Percentiles rank a stretch among this genome's conserved stretches.
Conservation (phyloP, 2,888 invertebrate genomes). For the Cantharis flavilabris region DNA sequence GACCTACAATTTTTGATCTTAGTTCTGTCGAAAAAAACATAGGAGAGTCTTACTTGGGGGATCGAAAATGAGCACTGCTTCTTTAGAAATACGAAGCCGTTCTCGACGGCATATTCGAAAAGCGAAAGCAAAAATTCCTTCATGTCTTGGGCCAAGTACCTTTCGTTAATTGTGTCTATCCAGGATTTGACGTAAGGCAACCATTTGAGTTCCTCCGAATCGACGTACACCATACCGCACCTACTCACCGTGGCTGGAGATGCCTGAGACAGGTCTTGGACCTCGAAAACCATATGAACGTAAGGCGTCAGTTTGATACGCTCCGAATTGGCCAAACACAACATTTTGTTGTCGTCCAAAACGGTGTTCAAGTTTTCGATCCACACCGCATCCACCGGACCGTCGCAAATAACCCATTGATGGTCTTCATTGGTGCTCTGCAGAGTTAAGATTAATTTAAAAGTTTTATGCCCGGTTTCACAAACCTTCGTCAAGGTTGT, state of each 20-base stretch:
- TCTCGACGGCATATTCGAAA: constrained; percentile 68
- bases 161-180: constrained; percentile 63
- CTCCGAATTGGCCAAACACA: constrained; percentile 89
- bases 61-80: constrained; percentile 75
- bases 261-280: constrained; percentile 83
- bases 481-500: too few species aligned
- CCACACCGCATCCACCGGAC: constrained; percentile 92
- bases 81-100: constrained; percentile 68
- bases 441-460: constrained; percentile 9
- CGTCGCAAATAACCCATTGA: constrained; percentile 91
- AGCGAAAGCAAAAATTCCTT: constrained; percentile 68
- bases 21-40: background rate
- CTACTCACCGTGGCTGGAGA: constrained; percentile 88
- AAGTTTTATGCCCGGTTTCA: too few species aligned
- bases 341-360: constrained; percentile 91
- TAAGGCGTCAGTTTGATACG: constrained; percentile 86
- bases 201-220: constrained; percentile 82
- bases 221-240: constrained; percentile 90
- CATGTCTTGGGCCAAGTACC: constrained; percentile 61
- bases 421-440: constrained; percentile 67
- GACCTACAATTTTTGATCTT: constrained; percentile 59
- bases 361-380: constrained; percentile 94
- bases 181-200: constrained; percentile 80
- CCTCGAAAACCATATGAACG: constrained; percentile 89
- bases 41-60: constrained; percentile 64